These are phyloP conservation scores for Lanistes nyassanus DNA, from an alignment of 1,140 invertebrate species.

Conservation along the genomic window DNA sequence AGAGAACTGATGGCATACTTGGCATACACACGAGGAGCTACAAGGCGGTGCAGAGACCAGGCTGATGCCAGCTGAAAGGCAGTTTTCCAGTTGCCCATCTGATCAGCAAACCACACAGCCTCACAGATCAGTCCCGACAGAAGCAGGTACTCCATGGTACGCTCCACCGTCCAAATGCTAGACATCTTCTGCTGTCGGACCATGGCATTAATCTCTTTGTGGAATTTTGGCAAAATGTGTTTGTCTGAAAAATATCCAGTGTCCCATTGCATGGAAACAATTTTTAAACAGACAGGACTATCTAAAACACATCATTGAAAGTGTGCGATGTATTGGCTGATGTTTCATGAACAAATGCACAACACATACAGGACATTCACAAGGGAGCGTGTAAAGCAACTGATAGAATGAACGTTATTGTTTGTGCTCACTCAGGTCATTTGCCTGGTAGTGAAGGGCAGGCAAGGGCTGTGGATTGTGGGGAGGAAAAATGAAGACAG, in stretches of 20 bases:
- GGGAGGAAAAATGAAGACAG: conserved; percentile 58
- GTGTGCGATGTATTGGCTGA: too few relatives aligned
- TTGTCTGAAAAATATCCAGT: conserved; percentile 42
- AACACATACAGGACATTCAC: not conserved
- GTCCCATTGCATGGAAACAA: too few relatives aligned
- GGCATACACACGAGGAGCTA: conserved; percentile 47
- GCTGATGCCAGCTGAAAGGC: conserved; percentile 58
- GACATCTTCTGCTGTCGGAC: conserved; percentile 49
- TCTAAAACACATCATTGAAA: not conserved
- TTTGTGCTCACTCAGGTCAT: conserved; percentile 45
- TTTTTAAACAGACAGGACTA: too few relatives aligned
- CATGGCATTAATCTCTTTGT: conserved; percentile 50
- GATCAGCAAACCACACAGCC: conserved; percentile 62
- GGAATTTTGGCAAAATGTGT: conserved; percentile 60
- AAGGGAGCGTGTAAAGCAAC: not conserved
- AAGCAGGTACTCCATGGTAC: conserved; percentile 62
- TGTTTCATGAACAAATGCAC: not conserved
- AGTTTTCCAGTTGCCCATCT: conserved; percentile 66
- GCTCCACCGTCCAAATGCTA: conserved; percentile 56
- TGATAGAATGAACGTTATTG: not conserved
- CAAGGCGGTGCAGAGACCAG: conserved; percentile 41
- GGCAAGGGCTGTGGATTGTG: conserved; percentile 55
- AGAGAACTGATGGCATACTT: conserved; percentile 38
- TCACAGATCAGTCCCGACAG: conserved; percentile 61
- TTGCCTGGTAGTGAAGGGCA: conserved; percentile 43